Evolutionary conservation across 2,888 invertebrate genomes (phyloP).

Genomic region (Therioaphis trifolii): DNA sequence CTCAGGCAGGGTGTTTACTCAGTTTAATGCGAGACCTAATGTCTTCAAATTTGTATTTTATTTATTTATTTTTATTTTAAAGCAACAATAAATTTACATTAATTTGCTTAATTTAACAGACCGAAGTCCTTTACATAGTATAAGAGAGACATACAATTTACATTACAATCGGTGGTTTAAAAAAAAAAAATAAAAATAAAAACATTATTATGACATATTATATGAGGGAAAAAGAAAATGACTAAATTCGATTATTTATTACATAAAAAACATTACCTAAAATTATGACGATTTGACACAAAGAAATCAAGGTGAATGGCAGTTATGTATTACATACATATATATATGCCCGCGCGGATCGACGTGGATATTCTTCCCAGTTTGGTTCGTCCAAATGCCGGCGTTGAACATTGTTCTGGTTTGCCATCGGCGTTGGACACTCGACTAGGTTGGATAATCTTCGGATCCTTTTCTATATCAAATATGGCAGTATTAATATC

Average conservation of each 20-base stretch:
- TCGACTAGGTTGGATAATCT: slow-evolving; percentile 8
- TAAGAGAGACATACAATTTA: not conserved
- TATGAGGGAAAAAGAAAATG: not conserved
- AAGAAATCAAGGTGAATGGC: slow-evolving; percentile 12
- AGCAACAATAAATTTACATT: not conserved
- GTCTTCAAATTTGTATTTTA: too few relatives aligned
- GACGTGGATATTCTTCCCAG: not conserved
- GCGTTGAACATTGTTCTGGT: not conserved
- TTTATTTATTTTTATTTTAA: not conserved
- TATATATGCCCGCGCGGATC: not conserved
- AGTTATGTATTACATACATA: too few relatives aligned
- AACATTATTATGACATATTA: not conserved
- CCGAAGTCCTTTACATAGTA: not conserved
- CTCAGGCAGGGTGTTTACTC: too few relatives aligned
- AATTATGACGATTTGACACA: not conserved
- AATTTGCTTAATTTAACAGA: not conserved
- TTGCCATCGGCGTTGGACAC: not conserved
- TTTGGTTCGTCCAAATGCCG: not conserved
- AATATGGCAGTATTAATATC: not conserved
- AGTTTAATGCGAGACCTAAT: too few relatives aligned
- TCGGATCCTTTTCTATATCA: not conserved
- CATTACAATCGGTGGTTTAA: not conserved
- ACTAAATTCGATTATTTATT: slow-evolving; percentile 1
- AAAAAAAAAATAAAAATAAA: not conserved
- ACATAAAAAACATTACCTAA: not conserved